Conservation (phyloP, 2,113 vertebrate species). For the Astatoreochromis straeleni region DNA sequence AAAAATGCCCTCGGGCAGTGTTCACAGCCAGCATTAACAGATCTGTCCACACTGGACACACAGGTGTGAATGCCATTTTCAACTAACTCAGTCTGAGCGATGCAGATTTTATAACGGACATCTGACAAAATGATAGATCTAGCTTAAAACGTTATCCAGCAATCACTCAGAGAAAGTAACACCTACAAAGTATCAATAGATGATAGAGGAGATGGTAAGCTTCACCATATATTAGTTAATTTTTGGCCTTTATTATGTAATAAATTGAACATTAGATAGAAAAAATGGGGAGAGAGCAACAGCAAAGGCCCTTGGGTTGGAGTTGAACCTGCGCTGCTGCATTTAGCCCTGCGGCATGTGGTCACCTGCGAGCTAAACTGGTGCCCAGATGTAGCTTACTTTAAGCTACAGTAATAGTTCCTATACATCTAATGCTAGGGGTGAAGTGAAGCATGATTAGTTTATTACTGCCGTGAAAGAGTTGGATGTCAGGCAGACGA, state of each 20-base stretch:
- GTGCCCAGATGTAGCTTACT: background rate
- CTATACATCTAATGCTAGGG: background rate
- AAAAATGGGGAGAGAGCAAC: background rate
- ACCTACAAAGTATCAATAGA: background rate
- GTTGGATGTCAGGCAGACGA: background rate
- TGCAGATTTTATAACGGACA: background rate
- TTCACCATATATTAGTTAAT: background rate
- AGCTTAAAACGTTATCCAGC: fast-evolving
- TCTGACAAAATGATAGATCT: background rate
- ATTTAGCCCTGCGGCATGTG: background rate
- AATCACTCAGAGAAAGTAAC: background rate
- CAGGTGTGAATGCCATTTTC: background rate
- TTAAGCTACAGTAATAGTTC: background rate
- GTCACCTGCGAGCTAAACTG: background rate
- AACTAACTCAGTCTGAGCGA: background rate
- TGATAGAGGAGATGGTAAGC: background rate
- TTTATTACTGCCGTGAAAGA: background rate
- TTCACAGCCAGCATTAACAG: background rate
- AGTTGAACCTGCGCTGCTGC: background rate
- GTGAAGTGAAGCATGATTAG: background rate
- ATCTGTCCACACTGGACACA: background rate
- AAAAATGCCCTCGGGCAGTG: background rate
- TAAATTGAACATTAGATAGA: background rate
- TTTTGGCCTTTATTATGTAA: background rate
- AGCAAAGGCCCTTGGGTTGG: background rate